These are phyloP conservation scores for Umimayanthus kanabou DNA, from an alignment of 92 coral and sea anemone genomes.

Conservation along the genomic window DNA sequence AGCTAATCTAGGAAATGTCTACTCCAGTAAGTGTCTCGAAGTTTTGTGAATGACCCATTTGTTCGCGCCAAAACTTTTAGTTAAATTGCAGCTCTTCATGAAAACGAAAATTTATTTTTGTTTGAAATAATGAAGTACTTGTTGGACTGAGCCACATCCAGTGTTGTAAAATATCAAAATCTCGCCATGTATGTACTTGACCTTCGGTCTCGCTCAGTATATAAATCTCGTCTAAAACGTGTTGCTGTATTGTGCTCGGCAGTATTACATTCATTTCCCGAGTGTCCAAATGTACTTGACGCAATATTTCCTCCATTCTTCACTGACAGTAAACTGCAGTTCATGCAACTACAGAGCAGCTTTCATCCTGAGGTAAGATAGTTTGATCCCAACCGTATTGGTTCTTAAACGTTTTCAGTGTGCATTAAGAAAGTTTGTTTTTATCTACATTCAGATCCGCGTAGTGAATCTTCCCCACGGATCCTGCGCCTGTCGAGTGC, in stretches of 20 bases:
- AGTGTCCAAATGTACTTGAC: background rate
- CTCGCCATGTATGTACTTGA: no score
- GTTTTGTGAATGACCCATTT: no score
- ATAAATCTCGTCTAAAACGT: background rate
- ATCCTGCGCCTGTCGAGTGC: constrained; percentile 74
- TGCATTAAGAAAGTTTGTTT: background rate
- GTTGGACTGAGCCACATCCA: no score
- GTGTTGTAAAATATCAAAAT: no score
- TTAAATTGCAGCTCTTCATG: no score
- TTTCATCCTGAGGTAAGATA: constrained; percentile 76
- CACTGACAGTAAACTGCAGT: constrained; percentile 61
- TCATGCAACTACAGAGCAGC: constrained; percentile 52
- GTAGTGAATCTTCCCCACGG: constrained; percentile 70
- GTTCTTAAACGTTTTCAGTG: background rate
- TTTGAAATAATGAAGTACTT: no score
- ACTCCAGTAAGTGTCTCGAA: no score
- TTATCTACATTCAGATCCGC: constrained; percentile 56
- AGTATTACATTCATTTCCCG: background rate
- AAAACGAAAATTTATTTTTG: no score
- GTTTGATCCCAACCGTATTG: background rate
- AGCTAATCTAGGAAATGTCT: no score
- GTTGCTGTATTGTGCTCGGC: no score
- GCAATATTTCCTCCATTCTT: background rate
- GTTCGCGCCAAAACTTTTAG: no score
- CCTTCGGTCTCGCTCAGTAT: no score